These are phyloP conservation scores for Parauchenoglanis punctatus DNA, from an alignment of 2,797 vertebrate species.

Conservation along the genomic window DNA sequence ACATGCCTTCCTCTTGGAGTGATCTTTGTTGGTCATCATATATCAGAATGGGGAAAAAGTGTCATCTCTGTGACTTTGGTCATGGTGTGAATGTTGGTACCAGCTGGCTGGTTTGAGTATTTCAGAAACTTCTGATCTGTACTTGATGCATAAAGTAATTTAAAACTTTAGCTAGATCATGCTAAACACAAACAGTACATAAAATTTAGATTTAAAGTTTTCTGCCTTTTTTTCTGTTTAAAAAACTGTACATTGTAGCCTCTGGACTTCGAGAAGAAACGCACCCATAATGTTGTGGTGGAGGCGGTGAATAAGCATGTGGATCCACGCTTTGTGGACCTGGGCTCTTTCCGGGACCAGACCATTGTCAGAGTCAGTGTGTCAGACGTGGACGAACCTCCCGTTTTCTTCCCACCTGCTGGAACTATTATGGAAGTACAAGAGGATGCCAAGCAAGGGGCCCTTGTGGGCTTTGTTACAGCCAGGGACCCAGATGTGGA, in stretches of 20 bases:
- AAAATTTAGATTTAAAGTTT: background rate
- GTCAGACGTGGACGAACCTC: conserved; percentile 89
- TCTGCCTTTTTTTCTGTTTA: background rate
- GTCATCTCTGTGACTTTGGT: too few species aligned
- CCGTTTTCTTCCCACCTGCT: conserved; percentile 82
- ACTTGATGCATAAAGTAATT: too few species aligned
- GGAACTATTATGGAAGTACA: conserved; percentile 89
- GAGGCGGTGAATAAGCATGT: conserved; percentile 96
- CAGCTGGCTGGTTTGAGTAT: too few species aligned
- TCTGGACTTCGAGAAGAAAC: conserved; percentile 90
- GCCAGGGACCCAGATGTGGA: conserved; percentile 90
- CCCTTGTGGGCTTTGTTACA: conserved; percentile 86
- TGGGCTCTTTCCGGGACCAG: conserved; percentile 93
- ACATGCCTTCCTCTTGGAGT: too few species aligned
- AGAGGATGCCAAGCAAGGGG: conserved; percentile 89
- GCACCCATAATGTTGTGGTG: conserved; percentile 90
- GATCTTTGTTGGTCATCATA: too few species aligned
- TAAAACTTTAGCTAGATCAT: background rate
- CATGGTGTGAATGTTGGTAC: too few species aligned
- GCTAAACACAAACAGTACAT: background rate
- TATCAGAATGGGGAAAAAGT: too few species aligned
- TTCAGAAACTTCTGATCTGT: too few species aligned
- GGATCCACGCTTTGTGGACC: conserved; percentile 87
- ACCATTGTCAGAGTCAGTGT: conserved; percentile 91
- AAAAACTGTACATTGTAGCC: conserved; percentile 67